Evolutionary conservation across 2,797 vertebrate species (phyloP).

Genomic region (Neoniphon sammara): DNA sequence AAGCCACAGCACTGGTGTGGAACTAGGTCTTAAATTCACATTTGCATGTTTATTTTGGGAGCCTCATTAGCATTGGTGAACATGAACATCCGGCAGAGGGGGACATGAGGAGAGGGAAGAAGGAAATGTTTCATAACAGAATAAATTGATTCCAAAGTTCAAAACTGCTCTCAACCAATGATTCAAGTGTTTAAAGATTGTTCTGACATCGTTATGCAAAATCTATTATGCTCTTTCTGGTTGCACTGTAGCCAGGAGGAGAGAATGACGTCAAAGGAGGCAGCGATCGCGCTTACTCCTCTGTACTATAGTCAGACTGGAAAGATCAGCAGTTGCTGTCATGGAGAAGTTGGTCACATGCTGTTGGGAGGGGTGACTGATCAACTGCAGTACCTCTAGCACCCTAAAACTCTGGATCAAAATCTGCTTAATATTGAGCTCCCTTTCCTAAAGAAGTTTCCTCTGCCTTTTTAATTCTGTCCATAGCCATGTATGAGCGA

Average conservation of each 20-base stretch:
- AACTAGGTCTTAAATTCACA: slow-evolving; percentile 74
- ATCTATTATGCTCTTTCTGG: slow-evolving; percentile 40
- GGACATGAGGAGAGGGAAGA: neutral
- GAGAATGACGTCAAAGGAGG: slow-evolving; percentile 40
- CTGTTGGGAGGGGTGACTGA: slow-evolving; percentile 43
- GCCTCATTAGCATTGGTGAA: slow-evolving; percentile 76
- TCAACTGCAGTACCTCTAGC: slow-evolving; percentile 6
- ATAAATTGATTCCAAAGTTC: slow-evolving; percentile 56
- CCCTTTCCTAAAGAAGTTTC: slow-evolving; percentile 7
- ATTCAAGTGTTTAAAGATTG: slow-evolving; percentile 46
- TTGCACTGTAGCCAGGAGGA: slow-evolving; percentile 24
- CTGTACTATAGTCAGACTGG: slow-evolving; percentile 13
- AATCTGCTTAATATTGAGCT: slow-evolving; percentile 1
- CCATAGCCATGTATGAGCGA: slow-evolving; percentile 2
- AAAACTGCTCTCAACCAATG: slow-evolving; percentile 46
- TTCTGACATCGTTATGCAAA: slow-evolving; percentile 35
- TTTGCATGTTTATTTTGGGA: slow-evolving; percentile 78
- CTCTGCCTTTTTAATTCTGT: neutral
- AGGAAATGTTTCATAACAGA: slow-evolving; percentile 61
- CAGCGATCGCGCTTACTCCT: slow-evolving; percentile 13
- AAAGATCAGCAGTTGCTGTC: slow-evolving; percentile 35
- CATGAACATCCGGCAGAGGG: slow-evolving; percentile 55
- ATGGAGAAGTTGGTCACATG: slow-evolving; percentile 23
- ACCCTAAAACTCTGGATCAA: slow-evolving; percentile 3
- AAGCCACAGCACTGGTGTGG: slow-evolving; percentile 53